A percentile compares a stretch with the other conserved stretches of the same genome.
Conservation (phyloP, 2,888 invertebrate species). For the Drosophila suboccidentalis region DNA sequence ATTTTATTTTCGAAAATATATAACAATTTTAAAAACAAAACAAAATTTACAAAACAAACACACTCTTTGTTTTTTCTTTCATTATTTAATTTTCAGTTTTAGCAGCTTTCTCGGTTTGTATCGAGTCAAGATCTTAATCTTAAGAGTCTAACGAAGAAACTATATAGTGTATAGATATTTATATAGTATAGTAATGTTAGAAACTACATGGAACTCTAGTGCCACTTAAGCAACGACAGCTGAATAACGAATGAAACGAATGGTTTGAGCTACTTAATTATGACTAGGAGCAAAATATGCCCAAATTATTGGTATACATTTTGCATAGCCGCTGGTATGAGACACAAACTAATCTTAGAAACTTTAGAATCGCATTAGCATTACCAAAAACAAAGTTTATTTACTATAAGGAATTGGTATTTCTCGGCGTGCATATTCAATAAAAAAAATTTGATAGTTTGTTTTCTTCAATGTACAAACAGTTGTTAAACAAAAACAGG, state of each 20-base stretch:
- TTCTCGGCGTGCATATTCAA: slow-evolving; percentile 48
- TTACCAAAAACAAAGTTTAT: not conserved
- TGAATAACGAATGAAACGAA: slow-evolving; percentile 70
- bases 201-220: slow-evolving; percentile 67
- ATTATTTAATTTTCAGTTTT: slow-evolving; percentile 33
- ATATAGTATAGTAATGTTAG: slow-evolving; percentile 16
- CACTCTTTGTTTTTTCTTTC: slow-evolving; percentile 19
- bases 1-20: slow-evolving; percentile 74
- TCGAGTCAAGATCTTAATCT: slow-evolving; percentile 43
- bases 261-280: slow-evolving; percentile 58
- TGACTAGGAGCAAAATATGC: slow-evolving; percentile 32
- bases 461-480: slow-evolving; percentile 47
- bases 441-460: slow-evolving; percentile 32
- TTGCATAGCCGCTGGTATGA: slow-evolving; percentile 56
- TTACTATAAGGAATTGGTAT: slow-evolving; percentile 31
- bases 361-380: slow-evolving; percentile 9
- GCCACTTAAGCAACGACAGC: slow-evolving; percentile 76
- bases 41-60: slow-evolving; percentile 27
- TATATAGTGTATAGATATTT: slow-evolving; percentile 6
- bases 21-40: slow-evolving; percentile 68
- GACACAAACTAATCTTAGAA: slow-evolving; percentile 32
- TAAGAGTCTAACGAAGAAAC: slow-evolving; percentile 53
- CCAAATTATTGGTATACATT: slow-evolving; percentile 42
- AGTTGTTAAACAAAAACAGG: slow-evolving; percentile 48
- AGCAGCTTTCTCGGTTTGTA: slow-evolving; percentile 24